These are phyloP conservation scores for Euclidia mi DNA, from an alignment of 2,888 invertebrate species.

Conservation along the genomic window DNA sequence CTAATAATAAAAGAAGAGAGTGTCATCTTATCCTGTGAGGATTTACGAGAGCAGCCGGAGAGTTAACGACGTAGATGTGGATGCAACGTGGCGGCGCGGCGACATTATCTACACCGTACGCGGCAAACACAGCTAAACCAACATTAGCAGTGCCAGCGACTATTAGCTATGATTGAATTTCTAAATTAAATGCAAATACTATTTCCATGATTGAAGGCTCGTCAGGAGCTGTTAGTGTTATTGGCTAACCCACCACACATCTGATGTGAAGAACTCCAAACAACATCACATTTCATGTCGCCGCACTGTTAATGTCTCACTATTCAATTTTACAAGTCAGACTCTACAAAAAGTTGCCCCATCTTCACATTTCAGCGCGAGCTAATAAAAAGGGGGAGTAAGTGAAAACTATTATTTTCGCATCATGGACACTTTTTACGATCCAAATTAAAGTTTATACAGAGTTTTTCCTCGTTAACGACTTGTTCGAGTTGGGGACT, in stretches of 20 bases:
- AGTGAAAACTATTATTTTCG: slow-evolving; percentile 66
- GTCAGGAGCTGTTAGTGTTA: neutral
- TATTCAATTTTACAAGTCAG: slow-evolving; percentile 42
- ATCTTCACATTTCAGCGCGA: slow-evolving; percentile 51
- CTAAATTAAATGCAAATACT: slow-evolving; percentile 17
- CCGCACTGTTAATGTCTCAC: slow-evolving; percentile 6
- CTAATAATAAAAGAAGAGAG: neutral
- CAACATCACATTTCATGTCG: neutral
- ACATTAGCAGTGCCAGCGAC: neutral
- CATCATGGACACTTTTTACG: slow-evolving; percentile 62
- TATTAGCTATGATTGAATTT: slow-evolving; percentile 2
- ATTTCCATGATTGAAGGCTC: slow-evolving; percentile 5
- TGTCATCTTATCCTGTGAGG: neutral
- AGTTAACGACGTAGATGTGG: too few relatives aligned
- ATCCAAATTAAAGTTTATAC: slow-evolving; percentile 65
- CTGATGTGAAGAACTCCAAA: slow-evolving; percentile 11
- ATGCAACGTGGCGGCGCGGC: too few relatives aligned
- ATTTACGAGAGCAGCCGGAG: neutral
- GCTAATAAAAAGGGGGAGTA: slow-evolving; percentile 60
- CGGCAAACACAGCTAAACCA: neutral
- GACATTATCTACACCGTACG: too few relatives aligned
- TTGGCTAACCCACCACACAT: neutral
- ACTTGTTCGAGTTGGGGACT: slow-evolving; percentile 62
- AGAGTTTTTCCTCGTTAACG: slow-evolving; percentile 66
- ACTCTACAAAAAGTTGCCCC: slow-evolving; percentile 51